phyloP scores from a whole-genome alignment of 2,797 vertebrate genomes.

The Acestrorhynchus altus region DNA sequence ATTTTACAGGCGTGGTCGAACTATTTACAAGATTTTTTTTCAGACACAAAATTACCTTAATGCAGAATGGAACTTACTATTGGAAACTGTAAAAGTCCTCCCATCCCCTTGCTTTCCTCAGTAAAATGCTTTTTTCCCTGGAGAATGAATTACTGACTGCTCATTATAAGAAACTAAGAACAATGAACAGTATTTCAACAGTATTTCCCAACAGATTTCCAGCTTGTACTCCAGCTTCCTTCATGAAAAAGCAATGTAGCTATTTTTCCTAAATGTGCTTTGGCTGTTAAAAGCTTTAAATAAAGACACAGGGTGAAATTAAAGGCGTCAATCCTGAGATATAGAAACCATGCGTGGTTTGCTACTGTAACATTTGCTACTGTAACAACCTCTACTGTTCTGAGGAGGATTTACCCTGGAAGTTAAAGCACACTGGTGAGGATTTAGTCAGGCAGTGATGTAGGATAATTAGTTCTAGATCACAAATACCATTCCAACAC shows the following conservation, averaged over 20 bases:
- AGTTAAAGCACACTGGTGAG: no score
- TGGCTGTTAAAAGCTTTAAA: no score
- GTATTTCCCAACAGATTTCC: neutral
- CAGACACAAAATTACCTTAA: slow-evolving; percentile 13
- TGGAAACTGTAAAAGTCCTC: neutral
- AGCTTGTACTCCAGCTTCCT: neutral
- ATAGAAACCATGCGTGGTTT: no score
- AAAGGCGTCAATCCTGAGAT: no score
- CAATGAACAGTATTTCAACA: neutral
- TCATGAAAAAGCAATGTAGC: no score
- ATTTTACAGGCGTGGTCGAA: slow-evolving; percentile 23
- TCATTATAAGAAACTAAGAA: neutral
- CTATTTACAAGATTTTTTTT: slow-evolving; percentile 29
- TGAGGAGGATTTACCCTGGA: no score
- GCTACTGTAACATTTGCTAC: no score
- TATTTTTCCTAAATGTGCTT: neutral
- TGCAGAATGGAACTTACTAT: neutral
- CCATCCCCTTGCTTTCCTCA: neutral
- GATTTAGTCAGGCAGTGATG: no score
- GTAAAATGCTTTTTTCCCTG: neutral
- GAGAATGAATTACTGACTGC: neutral
- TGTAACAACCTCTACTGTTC: no score
- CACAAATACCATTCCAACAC: no score
- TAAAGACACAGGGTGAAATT: no score
- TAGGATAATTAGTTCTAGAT: no score